These are phyloP conservation scores for Flabesymbios commensalis DNA, from an alignment of 2,888 invertebrate genomes.

Conservation along the genomic window DNA sequence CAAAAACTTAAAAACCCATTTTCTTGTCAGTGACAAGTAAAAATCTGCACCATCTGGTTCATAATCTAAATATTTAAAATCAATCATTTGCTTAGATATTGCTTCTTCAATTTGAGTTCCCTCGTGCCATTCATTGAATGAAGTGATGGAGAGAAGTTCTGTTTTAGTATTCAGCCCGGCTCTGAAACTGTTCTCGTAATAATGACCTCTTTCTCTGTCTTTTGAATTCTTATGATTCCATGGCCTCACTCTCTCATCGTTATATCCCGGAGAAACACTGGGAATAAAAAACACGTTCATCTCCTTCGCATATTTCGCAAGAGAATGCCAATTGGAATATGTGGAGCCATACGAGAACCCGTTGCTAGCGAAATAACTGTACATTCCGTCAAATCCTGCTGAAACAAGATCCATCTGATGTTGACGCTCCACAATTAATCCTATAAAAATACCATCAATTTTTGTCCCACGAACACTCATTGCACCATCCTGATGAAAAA, in stretches of 20 bases:
- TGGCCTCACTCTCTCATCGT: constrained; percentile 69
- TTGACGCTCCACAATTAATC: constrained; percentile 66
- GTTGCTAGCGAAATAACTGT: constrained; percentile 71
- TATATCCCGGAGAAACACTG: constrained; percentile 74
- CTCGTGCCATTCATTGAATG: constrained; percentile 78
- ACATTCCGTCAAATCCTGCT: constrained; percentile 67
- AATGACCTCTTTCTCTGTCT: constrained; percentile 67
- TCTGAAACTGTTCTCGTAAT: constrained; percentile 71
- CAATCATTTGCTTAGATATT: constrained; percentile 58
- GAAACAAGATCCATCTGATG: constrained; percentile 63
- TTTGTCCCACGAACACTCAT: constrained; percentile 65
- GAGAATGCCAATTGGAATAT: constrained; percentile 51
- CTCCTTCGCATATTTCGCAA: constrained; percentile 39
- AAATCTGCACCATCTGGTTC: constrained; percentile 68
- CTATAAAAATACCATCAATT: constrained; percentile 68
- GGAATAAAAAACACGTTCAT: constrained; percentile 66
- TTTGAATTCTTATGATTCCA: constrained; percentile 68
- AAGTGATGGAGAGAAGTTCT: constrained; percentile 70
- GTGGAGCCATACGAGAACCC: constrained; percentile 71
- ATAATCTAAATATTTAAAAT: constrained; percentile 67
- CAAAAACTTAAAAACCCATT: constrained; percentile 43
- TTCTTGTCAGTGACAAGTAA: constrained; percentile 70
- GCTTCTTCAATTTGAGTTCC: constrained; percentile 77
- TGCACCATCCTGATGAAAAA: constrained; percentile 56
- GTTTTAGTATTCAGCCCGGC: constrained; percentile 67